Percentiles rank a stretch among this genome's conserved stretches.
Conservation (phyloP, 2,888 invertebrate species). For the Lithophane semibrunnea region DNA sequence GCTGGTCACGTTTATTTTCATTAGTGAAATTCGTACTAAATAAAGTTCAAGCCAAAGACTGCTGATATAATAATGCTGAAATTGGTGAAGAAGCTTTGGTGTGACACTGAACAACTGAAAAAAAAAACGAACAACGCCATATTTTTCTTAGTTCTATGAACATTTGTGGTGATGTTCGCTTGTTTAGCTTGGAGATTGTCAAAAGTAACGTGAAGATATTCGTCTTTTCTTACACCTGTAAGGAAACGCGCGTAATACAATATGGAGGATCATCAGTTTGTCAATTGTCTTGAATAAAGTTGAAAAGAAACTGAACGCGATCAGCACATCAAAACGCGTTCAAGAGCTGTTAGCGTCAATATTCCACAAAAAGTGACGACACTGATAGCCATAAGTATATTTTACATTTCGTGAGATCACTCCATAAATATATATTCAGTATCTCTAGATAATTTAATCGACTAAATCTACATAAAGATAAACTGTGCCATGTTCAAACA, state of each 20-base stretch:
- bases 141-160: neutral
- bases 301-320: too few species aligned
- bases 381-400: too few species aligned
- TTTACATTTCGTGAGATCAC: constrained; percentile 1
- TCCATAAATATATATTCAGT: constrained; percentile 5
- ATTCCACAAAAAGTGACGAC: too few species aligned
- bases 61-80: neutral
- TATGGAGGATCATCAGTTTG: neutral
- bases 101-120: neutral
- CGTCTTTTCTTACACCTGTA: too few species aligned
- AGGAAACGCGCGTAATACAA: neutral
- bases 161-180: neutral
- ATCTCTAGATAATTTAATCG: neutral
- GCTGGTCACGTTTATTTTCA: too few species aligned
- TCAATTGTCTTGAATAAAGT: neutral
- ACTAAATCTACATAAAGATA: constrained; percentile 17
- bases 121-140: neutral
- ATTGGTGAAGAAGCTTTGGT: neutral
- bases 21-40: neutral
- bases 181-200: neutral
- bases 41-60: neutral
- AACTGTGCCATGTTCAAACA: constrained; percentile 19
- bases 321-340: too few species aligned
- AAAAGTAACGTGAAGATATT: neutral
- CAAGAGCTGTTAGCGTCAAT: too few species aligned